phyloP scores from a whole-genome alignment of 2,113 vertebrate genomes.

The Maccullochella peelii region DNA sequence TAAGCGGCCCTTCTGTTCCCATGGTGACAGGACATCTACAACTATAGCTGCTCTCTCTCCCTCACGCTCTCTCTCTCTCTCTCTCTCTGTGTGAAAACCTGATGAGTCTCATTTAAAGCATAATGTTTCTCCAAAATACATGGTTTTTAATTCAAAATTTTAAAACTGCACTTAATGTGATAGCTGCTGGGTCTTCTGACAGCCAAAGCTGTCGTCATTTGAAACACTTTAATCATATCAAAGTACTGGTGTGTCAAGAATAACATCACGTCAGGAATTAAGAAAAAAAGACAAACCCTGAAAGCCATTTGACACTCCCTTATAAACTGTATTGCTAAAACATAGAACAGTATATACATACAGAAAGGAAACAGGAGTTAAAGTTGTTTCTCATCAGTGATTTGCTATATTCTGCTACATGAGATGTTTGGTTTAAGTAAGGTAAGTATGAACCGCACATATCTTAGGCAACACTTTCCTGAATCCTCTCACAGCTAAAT shows the following conservation, averaged over 20 bases:
- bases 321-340: background rate
- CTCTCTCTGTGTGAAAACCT: slow-evolving; percentile 11
- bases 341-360: background rate
- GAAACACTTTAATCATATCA: background rate
- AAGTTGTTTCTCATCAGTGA: background rate
- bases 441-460: background rate
- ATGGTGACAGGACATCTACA: slow-evolving; percentile 22
- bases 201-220: background rate
- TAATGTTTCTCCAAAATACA: background rate
- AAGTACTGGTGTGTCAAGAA: background rate
- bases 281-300: background rate
- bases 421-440: background rate
- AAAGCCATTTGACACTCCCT: background rate
- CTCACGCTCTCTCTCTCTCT: background rate
- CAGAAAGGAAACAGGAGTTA: background rate
- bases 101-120: slow-evolving; percentile 5
- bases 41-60: background rate
- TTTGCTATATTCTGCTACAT: background rate
- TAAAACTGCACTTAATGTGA: background rate
- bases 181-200: background rate
- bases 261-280: background rate
- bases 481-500: slow-evolving; percentile 7
- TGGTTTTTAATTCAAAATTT: background rate
- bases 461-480: background rate
- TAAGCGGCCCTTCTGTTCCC: slow-evolving; percentile 28